phyloP scores from a whole-genome alignment of 2,888 invertebrate genomes.

The Megalurothrips usitatus region DNA sequence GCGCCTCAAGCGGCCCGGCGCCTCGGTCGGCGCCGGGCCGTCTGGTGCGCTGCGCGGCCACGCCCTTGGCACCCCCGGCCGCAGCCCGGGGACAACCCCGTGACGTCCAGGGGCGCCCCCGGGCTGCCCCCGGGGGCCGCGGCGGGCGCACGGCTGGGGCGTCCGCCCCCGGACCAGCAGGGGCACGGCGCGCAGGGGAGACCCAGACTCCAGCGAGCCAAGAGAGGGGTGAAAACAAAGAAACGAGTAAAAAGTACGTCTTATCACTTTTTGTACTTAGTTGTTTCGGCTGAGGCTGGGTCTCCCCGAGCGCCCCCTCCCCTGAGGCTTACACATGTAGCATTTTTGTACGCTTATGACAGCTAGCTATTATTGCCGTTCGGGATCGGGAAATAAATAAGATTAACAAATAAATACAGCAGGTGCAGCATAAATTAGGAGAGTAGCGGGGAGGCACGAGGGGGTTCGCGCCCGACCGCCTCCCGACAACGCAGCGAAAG shows the following conservation, averaged over 20 bases:
- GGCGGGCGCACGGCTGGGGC: background rate
- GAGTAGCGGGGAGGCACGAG: background rate
- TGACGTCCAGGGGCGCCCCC: background rate
- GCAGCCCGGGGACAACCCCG: background rate
- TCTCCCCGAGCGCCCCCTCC: background rate
- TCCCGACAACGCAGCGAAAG: too few relatives aligned
- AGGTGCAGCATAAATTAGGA: background rate
- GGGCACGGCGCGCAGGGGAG: slow-evolving; percentile 1
- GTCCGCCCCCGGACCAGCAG: slow-evolving; percentile 10
- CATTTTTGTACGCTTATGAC: background rate
- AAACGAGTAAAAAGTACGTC: too few relatives aligned
- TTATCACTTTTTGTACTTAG: background rate
- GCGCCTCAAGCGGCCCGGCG: too few relatives aligned
- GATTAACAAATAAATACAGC: slow-evolving; percentile 6
- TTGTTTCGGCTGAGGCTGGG: background rate
- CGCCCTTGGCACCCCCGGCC: background rate
- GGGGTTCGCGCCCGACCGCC: too few relatives aligned
- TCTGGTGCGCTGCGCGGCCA: too few relatives aligned
- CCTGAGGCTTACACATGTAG: background rate
- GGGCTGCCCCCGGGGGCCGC: background rate
- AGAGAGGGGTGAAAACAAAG: background rate
- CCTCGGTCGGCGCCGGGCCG: too few relatives aligned
- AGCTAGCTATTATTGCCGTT: background rate
- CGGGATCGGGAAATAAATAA: background rate
- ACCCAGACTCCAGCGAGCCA: background rate